Percentiles rank a stretch among this genome's conserved stretches.
These are phyloP conservation scores for Parazoanthus atlanticus DNA, from an alignment of 92 coral and sea anemone genomes.

Conservation along the genomic window DNA sequence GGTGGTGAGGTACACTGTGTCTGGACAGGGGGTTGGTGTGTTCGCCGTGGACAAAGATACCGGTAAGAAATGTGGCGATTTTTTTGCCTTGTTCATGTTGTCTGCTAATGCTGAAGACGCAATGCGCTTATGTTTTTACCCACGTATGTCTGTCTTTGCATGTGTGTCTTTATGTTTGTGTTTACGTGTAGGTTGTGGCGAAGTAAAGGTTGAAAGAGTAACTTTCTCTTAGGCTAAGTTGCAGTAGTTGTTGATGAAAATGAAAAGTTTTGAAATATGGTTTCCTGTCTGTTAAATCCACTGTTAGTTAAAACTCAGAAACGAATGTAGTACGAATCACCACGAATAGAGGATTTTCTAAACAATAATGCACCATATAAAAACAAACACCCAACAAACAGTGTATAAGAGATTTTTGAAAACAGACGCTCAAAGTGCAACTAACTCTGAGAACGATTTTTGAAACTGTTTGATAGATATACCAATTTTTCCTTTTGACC, in stretches of 20 bases:
- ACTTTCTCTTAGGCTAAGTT: no score
- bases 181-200: background rate
- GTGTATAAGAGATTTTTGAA: no score
- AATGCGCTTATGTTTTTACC: background rate
- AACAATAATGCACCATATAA: background rate
- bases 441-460: background rate
- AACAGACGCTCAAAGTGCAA: no score
- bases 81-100: background rate
- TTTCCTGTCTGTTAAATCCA: background rate
- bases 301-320: no score
- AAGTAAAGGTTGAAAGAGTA: background rate
- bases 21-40: slow-evolving; percentile 79
- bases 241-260: no score
- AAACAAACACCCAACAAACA: background rate
- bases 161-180: background rate
- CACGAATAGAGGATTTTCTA: no score
- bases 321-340: no score
- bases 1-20: slow-evolving; percentile 73
- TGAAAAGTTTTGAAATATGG: background rate
- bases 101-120: background rate
- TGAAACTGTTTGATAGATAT: no score
- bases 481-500: no score
- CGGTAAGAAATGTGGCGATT: slow-evolving; percentile 50
- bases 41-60: slow-evolving; percentile 69
- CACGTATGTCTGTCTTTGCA: background rate